These are phyloP conservation scores for Ichneumoninae sp. DNA, from an alignment of 2,888 invertebrate species.

Conservation along the genomic window DNA sequence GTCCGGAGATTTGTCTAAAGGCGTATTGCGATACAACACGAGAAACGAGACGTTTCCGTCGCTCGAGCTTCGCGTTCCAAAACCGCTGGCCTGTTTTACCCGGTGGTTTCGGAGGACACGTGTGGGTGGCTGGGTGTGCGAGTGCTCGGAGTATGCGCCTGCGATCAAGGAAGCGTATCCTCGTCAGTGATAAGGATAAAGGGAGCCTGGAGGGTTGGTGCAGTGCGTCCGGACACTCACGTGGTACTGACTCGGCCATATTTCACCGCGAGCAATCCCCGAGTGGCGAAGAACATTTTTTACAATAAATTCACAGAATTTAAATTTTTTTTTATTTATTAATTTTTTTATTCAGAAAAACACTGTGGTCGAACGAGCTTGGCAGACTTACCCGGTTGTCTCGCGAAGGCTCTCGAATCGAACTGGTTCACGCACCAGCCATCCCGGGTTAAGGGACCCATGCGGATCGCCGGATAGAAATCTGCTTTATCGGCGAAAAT, in stretches of 20 bases:
- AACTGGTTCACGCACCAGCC: not conserved
- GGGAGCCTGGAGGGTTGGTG: not conserved
- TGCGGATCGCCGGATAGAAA: slow-evolving; percentile 14
- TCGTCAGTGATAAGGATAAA: slow-evolving; percentile 22
- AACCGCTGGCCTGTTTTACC: slow-evolving; percentile 14
- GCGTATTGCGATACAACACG: not conserved
- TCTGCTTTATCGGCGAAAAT: slow-evolving; percentile 24
- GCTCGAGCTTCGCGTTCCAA: not conserved
- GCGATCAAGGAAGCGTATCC: not conserved
- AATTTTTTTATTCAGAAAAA: slow-evolving; percentile 10
- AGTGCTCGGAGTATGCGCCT: slow-evolving; percentile 18
- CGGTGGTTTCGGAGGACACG: slow-evolving; percentile 23
- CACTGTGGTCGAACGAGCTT: not conserved
- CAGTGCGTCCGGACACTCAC: slow-evolving; percentile 18
- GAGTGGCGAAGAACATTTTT: not conserved
- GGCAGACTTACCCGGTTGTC: not conserved
- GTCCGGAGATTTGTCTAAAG: not conserved
- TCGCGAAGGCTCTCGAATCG: not conserved
- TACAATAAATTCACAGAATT: not conserved
- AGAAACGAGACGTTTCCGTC: not conserved
- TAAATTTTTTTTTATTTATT: not conserved
- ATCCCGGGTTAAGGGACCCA: not conserved
- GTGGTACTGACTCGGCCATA: not conserved
- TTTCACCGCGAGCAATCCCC: not conserved
- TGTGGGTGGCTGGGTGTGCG: slow-evolving; percentile 12